These are phyloP conservation scores for Aplocera efformata DNA, from an alignment of 2,888 invertebrate species.

Conservation along the genomic window DNA sequence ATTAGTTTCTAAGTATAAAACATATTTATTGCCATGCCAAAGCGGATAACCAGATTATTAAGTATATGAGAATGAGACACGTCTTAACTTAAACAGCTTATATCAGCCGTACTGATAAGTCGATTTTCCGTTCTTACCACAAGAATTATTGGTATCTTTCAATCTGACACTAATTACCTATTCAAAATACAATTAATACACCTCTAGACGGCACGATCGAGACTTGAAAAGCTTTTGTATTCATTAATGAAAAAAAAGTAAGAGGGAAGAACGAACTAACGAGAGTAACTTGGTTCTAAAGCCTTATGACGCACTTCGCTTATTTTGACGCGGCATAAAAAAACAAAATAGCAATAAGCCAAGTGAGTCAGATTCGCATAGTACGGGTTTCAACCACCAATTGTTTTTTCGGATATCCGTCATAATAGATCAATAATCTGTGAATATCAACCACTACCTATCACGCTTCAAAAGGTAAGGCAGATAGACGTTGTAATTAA, in stretches of 20 bases:
- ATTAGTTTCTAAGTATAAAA: too few relatives aligned
- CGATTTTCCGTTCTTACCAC: conserved; percentile 1
- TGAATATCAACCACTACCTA: too few relatives aligned
- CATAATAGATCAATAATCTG: too few relatives aligned
- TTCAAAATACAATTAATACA: conserved; percentile 14
- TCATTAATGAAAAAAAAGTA: conserved; percentile 14
- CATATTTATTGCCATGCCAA: too few relatives aligned
- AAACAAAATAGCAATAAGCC: neutral
- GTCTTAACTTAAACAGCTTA: too few relatives aligned
- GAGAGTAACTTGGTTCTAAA: conserved; percentile 8
- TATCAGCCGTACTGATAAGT: neutral
- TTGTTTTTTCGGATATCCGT: too few relatives aligned
- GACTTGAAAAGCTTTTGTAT: conserved; percentile 13
- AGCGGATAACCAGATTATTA: too few relatives aligned
- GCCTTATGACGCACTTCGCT: neutral
- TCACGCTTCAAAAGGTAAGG: too few relatives aligned
- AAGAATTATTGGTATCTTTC: conserved; percentile 9
- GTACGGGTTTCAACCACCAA: too few relatives aligned
- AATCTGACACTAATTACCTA: conserved; percentile 9
- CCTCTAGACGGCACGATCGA: conserved; percentile 10
- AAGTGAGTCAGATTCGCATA: too few relatives aligned
- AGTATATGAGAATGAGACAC: too few relatives aligned
- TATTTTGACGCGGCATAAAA: neutral
- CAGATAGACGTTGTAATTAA: too few relatives aligned
- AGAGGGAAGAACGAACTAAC: conserved; percentile 10